Evolutionary conservation across 2,888 invertebrate species (phyloP).

Genomic region (Conomelus anceps): DNA sequence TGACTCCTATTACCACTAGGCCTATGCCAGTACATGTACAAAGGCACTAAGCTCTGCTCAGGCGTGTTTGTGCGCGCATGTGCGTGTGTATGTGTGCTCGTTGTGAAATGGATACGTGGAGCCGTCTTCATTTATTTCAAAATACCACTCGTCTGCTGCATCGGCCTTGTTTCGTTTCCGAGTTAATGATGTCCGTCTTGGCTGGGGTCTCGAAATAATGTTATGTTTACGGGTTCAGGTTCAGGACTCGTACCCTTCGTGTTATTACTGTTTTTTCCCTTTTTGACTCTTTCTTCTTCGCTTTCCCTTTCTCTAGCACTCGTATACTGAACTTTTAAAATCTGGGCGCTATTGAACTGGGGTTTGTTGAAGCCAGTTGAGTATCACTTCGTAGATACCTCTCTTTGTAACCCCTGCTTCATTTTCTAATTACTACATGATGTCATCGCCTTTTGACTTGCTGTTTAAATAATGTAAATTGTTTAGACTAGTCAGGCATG

Average conservation of each 20-base stretch:
- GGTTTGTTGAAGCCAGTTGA: neutral
- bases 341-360: neutral
- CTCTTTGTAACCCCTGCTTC: too few species aligned
- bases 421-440: too few species aligned
- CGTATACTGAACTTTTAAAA: neutral
- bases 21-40: neutral
- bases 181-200: neutral
- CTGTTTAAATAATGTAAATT: too few species aligned
- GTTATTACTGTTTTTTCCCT: neutral
- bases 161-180: neutral
- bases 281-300: neutral
- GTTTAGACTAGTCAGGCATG: too few species aligned
- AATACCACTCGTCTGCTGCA: neutral
- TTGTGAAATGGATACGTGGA: neutral
- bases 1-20: neutral
- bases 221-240: neutral
- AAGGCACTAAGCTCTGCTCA: too few species aligned
- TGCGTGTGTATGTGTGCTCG: neutral
- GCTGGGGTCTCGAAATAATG: neutral
- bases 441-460: too few species aligned
- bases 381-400: neutral
- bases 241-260: neutral
- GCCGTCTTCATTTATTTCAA: neutral
- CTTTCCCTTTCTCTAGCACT: neutral
- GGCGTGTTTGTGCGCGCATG: neutral